These are phyloP conservation scores for Ecdyonurus torrentis DNA, from an alignment of 2,888 invertebrate species.

Conservation along the genomic window DNA sequence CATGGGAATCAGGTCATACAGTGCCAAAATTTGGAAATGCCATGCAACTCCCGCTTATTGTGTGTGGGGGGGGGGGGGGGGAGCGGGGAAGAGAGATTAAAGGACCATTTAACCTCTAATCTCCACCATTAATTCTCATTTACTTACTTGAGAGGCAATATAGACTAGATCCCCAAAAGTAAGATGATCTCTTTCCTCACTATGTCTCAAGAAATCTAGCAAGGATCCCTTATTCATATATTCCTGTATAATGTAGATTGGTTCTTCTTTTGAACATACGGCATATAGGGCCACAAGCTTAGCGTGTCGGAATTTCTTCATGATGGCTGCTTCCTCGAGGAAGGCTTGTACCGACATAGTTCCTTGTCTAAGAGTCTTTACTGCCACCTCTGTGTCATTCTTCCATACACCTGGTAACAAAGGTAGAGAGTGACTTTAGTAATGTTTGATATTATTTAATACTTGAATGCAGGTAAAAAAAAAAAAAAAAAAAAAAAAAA, in stretches of 20 bases:
- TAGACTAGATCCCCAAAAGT: constrained; percentile 34
- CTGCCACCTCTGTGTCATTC: constrained; percentile 36
- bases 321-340: constrained; percentile 39
- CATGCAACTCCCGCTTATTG: too few species aligned
- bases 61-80: too few species aligned
- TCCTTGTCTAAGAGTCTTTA: constrained; percentile 39
- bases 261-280: constrained; percentile 53
- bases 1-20: too few species aligned
- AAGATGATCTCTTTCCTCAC: constrained; percentile 24
- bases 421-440: neutral
- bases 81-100: too few species aligned
- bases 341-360: constrained; percentile 39
- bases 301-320: constrained; percentile 40
- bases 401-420: constrained; percentile 29
- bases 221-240: constrained; percentile 38
- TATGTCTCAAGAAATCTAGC: constrained; percentile 31
- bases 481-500: too few species aligned
- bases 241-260: constrained; percentile 49
- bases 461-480: too few species aligned
- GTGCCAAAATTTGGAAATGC: too few species aligned
- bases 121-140: too few species aligned
- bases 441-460: too few species aligned
- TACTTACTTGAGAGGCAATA: constrained; percentile 34
- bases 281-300: constrained; percentile 47
- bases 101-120: too few species aligned